Evolutionary conservation across 2,797 vertebrate species (phyloP), one percentile per base, ranked within the genome.

Genomic region (Urophycis tenuis): DNA sequence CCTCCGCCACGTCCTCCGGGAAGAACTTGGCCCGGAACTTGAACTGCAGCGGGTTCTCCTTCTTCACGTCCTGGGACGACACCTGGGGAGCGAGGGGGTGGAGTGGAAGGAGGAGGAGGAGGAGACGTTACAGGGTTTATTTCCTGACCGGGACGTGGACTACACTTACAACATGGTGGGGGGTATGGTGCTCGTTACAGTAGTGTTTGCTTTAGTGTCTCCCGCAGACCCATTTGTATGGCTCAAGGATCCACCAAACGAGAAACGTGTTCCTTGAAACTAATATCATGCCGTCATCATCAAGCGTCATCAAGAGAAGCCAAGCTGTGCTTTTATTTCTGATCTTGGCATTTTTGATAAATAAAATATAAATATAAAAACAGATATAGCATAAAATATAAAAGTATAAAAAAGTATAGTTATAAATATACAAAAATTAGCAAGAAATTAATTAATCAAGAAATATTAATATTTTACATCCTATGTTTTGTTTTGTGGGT

Each of bases 21-120:
- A 95, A 99, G 92, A 98, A 98, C 86, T 97, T 99, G 87, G 93
- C 95, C 74, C 96, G 94, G 81, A 99, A 99, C 90, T 94, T 97
- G 89, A 99, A 99, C 85, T 97, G 96, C 8, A 98, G 92, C 0
- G 96, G 97, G 84, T 93, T 98, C 81, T 98, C 96, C 87, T 99
- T 99, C 89, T 93, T 95, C 70, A 99, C 90, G 25, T 99, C 96
- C 91, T 99, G 97, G 80, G 96, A 94, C 0, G 95, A 95, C 75
- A 99, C 96, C 97, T 99, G 80, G 1, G 22, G 74, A 86, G 22
- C 17, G 14, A 72, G 33, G 71, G 2, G n/a, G 32, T 3, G 25
- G 41, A 49, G 36, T 6, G 12, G 36, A 39, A 11, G 36, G 36
- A 39, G 36, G 36, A 8, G 36, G 3, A 12, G 36, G 9, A 11